A percentile compares a stretch with the other conserved stretches of the same genome.
These are phyloP conservation scores for Subacronicta megacephala DNA, from an alignment of 2,888 invertebrate species.

Conservation along the genomic window DNA sequence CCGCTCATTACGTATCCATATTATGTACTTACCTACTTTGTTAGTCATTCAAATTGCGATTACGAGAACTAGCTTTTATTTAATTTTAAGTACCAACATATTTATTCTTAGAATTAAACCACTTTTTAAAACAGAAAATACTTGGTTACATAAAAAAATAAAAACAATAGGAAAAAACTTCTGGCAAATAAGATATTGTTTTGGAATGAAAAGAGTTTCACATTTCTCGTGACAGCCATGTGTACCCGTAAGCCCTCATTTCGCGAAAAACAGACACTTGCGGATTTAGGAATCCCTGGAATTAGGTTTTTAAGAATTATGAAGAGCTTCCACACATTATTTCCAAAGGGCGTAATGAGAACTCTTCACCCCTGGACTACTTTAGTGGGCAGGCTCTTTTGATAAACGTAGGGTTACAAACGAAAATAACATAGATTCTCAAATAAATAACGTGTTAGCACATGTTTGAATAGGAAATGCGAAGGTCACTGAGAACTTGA, in stretches of 20 bases:
- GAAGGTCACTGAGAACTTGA: slow-evolving; percentile 34
- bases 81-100: slow-evolving; percentile 14
- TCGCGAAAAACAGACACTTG: slow-evolving; percentile 5
- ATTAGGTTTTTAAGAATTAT: slow-evolving; percentile 1
- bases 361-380: not conserved
- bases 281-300: slow-evolving; percentile 6
- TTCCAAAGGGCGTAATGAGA: not conserved
- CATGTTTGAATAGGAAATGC: slow-evolving; percentile 29
- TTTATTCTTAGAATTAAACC: not conserved
- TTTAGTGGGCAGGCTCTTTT: no score
- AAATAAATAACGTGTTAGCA: not conserved
- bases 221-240: not conserved
- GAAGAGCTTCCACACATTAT: not conserved
- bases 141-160: not conserved
- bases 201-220: not conserved
- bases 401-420: not conserved
- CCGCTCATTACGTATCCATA: slow-evolving; percentile 26
- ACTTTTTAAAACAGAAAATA: not conserved
- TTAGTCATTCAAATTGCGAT: slow-evolving; percentile 27
- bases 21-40: slow-evolving; percentile 20
- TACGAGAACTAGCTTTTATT: slow-evolving; percentile 17
- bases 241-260: not conserved
- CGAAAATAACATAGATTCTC: not conserved
- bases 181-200: not conserved
- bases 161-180: not conserved